These are phyloP conservation scores for Hypocryptadius cinnamomeus DNA, from an alignment of 2,113 vertebrate species.

Conservation along the genomic window DNA sequence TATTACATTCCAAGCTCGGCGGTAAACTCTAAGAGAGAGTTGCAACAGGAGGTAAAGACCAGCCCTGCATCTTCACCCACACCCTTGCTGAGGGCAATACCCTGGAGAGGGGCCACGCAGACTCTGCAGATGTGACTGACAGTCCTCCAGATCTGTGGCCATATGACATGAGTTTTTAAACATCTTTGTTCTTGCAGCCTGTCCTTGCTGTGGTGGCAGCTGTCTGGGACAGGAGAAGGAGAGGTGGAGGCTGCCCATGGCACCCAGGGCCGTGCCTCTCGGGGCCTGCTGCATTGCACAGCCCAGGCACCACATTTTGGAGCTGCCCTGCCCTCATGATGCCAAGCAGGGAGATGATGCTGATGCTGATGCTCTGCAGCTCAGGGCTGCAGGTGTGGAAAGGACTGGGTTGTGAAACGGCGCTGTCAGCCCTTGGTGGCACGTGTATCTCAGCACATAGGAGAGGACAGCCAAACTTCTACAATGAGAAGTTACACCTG, in stretches of 20 bases:
- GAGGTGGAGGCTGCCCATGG: background rate
- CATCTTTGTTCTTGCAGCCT: background rate
- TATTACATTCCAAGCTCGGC: background rate
- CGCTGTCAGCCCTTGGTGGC: background rate
- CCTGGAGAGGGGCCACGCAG: background rate
- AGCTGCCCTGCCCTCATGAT: background rate
- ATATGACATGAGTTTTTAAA: background rate
- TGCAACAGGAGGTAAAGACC: background rate
- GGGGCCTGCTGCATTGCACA: accelerated
- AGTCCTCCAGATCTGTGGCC: background rate
- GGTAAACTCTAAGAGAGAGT: background rate
- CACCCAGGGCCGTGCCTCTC: background rate
- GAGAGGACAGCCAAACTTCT: background rate
- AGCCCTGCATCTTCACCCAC: background rate
- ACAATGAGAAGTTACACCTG: background rate
- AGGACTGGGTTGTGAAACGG: background rate
- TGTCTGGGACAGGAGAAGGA: background rate
- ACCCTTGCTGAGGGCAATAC: background rate
- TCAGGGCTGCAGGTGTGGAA: background rate
- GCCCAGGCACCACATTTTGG: background rate
- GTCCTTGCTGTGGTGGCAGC: background rate
- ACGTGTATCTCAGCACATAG: accelerated
- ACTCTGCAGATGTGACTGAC: background rate
- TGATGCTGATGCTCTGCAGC: background rate
- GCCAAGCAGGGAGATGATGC: background rate